A percentile compares a stretch with the other conserved stretches of the same genome.
phyloP scores from a whole-genome alignment of 2,113 vertebrate genomes.

The Anhinga anhinga region DNA sequence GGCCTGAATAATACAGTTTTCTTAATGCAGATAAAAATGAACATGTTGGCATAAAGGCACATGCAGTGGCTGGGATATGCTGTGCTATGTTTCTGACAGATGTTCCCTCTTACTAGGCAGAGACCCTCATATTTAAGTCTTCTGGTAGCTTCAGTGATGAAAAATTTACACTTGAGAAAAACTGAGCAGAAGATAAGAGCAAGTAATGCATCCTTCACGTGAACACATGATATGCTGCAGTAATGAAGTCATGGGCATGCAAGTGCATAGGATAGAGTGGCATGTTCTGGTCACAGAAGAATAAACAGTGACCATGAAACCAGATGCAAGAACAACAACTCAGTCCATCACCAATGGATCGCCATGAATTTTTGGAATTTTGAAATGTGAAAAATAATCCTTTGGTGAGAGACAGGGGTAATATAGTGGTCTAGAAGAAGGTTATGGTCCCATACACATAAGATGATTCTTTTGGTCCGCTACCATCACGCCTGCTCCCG shows the following conservation, averaged over 20 bases:
- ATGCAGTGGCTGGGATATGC: neutral
- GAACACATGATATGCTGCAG: neutral
- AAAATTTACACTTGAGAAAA: neutral
- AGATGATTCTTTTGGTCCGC: neutral
- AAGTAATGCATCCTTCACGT: neutral
- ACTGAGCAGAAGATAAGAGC: neutral
- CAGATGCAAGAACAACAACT: neutral
- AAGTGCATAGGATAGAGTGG: neutral
- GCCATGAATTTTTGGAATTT: neutral
- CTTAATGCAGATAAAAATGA: neutral
- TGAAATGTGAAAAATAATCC: neutral
- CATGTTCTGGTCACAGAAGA: neutral
- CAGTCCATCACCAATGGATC: neutral
- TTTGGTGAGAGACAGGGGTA: neutral
- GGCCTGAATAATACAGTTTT: neutral
- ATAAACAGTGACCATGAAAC: neutral
- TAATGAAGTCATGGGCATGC: neutral
- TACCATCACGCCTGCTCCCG: neutral
- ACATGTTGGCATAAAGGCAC: neutral
- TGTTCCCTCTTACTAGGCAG: neutral
- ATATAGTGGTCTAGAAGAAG: neutral
- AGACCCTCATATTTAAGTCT: neutral
- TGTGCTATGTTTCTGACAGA: neutral
- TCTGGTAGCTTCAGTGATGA: neutral
- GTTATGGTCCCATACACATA: neutral